A percentile compares a stretch with the other conserved stretches of the same genome.
Conservation (phyloP, 2,888 invertebrate species). For the Sinohyriopsis cumingii region DNA sequence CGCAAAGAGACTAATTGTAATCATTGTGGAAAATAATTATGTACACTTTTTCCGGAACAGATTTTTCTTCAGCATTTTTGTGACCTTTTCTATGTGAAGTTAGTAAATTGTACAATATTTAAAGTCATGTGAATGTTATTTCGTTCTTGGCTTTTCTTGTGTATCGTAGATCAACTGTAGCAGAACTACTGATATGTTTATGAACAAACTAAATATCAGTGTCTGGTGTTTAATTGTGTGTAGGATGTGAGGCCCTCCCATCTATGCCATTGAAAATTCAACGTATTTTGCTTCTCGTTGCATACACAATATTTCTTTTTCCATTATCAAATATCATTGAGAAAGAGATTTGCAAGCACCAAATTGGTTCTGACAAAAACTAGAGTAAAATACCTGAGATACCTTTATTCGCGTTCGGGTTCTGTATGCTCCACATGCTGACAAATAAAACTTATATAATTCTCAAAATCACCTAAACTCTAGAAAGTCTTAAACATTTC, state of each 20-base stretch:
- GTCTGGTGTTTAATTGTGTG: no score
- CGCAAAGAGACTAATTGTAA: conserved; percentile 10
- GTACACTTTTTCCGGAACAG: conserved; percentile 5
- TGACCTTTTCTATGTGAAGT: conserved; percentile 8
- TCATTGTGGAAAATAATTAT: conserved; percentile 12
- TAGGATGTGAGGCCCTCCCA: no score
- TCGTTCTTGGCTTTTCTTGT: conserved; percentile 7
- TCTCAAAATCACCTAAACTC: conserved; percentile 32
- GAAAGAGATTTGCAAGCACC: conserved; percentile 29
- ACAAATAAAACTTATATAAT: conserved; percentile 37
- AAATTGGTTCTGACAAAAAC: neutral
- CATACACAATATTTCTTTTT: conserved; percentile 32
- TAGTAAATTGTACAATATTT: conserved; percentile 11
- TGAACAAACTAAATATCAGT: no score
- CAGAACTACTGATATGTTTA: no score
- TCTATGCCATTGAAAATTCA: no score
- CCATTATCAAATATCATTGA: conserved; percentile 33
- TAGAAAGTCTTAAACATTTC: conserved; percentile 31
- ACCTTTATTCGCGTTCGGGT: conserved; percentile 21
- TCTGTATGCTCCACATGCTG: conserved; percentile 15
- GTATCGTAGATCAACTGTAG: no score
- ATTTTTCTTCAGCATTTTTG: neutral
- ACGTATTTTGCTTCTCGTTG: conserved; percentile 24
- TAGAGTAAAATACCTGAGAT: conserved; percentile 1
- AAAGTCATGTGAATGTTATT: conserved; percentile 7